Percentiles rank a stretch among this genome's conserved stretches.
Conservation (phyloP, 2,113 vertebrate species). For the Petrocephalus zakoni region DNA sequence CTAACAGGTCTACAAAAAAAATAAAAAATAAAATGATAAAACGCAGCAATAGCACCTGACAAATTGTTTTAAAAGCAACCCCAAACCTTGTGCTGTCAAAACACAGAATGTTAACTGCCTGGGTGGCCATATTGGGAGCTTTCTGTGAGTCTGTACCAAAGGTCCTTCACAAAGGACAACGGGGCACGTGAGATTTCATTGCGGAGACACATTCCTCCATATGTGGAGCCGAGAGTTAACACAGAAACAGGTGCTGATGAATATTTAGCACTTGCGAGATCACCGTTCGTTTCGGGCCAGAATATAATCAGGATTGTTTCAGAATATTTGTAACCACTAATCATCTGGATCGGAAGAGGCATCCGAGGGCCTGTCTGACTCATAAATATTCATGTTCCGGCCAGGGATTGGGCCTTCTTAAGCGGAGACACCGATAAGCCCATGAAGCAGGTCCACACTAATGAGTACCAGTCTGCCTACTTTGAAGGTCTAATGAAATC, state of each 20-base stretch:
- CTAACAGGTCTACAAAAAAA: background rate
- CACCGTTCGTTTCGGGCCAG: background rate
- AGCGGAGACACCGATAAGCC: background rate
- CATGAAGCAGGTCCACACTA: background rate
- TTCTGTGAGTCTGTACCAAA: background rate
- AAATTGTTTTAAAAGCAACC: background rate
- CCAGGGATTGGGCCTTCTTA: slow-evolving; percentile 3
- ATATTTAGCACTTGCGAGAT: background rate
- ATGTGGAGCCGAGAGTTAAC: background rate
- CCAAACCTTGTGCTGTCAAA: background rate
- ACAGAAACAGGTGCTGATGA: slow-evolving; percentile 12
- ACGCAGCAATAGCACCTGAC: background rate
- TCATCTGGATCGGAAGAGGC: background rate
- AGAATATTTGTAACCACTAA: slow-evolving; percentile 19
- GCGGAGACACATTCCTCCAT: background rate
- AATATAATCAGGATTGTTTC: slow-evolving; percentile 7
- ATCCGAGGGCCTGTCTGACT: background rate
- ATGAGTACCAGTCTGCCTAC: background rate
- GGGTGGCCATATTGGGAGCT: background rate
- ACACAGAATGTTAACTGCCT: background rate
- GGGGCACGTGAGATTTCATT: background rate
- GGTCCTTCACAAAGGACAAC: background rate
- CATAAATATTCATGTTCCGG: slow-evolving; percentile 11
- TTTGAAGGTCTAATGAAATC: slow-evolving; percentile 16
- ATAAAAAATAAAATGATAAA: background rate